These are phyloP conservation scores for Pseudomyrmex pallidus DNA, from an alignment of 1,140 invertebrate species.

Conservation along the genomic window DNA sequence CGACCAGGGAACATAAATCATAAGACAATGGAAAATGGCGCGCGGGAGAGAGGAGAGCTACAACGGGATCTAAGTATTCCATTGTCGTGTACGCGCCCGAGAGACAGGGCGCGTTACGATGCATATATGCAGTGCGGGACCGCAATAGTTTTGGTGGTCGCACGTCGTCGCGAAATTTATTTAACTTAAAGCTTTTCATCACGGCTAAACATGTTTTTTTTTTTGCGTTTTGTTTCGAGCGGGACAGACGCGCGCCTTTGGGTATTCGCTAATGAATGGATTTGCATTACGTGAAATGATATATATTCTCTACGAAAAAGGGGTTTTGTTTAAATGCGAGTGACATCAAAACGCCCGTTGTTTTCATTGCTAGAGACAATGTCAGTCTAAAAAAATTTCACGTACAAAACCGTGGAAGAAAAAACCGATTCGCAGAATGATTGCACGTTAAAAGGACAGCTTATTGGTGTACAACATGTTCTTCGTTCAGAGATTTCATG, in stretches of 20 bases:
- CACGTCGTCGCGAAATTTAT: slow-evolving; percentile 49
- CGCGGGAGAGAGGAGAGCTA: slow-evolving; percentile 50
- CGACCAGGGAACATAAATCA: slow-evolving; percentile 78
- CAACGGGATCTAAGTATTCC: slow-evolving; percentile 78
- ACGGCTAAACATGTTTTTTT: slow-evolving; percentile 10
- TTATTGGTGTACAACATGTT: background rate
- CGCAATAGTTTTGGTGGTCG: slow-evolving; percentile 16
- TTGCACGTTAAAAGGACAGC: too few relatives aligned
- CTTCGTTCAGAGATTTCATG: background rate
- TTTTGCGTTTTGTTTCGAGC: background rate
- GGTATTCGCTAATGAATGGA: background rate
- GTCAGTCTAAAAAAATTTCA: too few relatives aligned
- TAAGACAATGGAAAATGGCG: slow-evolving; percentile 77
- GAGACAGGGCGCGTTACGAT: slow-evolving; percentile 36
- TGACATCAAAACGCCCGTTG: too few relatives aligned
- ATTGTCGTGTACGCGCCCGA: slow-evolving; percentile 71
- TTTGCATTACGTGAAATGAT: background rate
- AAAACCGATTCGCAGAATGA: too few relatives aligned
- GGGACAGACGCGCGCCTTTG: background rate
- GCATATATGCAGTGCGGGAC: slow-evolving; percentile 1
- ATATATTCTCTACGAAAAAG: background rate
- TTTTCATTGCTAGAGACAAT: too few relatives aligned
- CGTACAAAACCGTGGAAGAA: too few relatives aligned
- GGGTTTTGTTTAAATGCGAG: background rate
- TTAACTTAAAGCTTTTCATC: slow-evolving; percentile 43